Evolutionary conservation across 2,113 vertebrate genomes (phyloP).

Genomic region (Xenopus tropicalis): UCB_Xtro_10.0 CM004444.2:17545501-17546000

Average conservation of each 20-base stretch:
- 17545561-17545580: not conserved
- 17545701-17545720: not conserved
- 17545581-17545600: not conserved
- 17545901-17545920: not conserved
- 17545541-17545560: not conserved
- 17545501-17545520: too few species aligned
- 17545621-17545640: not conserved
- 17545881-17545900: too few species aligned
- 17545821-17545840: not conserved
- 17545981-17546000: conserved; percentile 18
- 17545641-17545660: not conserved
- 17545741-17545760: not conserved
- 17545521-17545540: not conserved
- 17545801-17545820: not conserved
- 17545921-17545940: not conserved
- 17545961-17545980: not conserved
- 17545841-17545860: too few species aligned
- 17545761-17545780: not conserved
- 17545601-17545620: not conserved
- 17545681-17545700: not conserved
- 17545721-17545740: not conserved
- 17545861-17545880: too few species aligned
- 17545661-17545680: not conserved
- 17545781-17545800: conserved; percentile 6
- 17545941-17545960: conserved; percentile 3